phyloP scores from a whole-genome alignment of 2,888 invertebrate genomes.

The Dasysyrphus tricinctus region DNA sequence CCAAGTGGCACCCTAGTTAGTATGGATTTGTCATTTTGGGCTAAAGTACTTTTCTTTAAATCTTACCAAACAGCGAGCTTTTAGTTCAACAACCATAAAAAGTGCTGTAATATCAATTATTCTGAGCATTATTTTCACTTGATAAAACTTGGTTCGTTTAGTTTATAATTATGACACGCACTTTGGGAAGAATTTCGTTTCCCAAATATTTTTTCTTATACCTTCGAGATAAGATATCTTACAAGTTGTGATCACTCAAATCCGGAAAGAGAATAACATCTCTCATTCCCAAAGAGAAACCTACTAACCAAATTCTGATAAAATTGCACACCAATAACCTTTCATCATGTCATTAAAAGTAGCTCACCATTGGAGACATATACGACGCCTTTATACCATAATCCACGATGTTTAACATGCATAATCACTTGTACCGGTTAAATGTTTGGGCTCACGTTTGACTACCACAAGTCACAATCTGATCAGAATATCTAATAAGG shows the following conservation, averaged over 20 bases:
- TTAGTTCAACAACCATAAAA: too few relatives aligned
- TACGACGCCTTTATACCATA: conserved; percentile 47
- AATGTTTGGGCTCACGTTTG: conserved; percentile 59
- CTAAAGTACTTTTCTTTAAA: too few relatives aligned
- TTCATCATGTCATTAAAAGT: conserved; percentile 68
- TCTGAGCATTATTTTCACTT: too few relatives aligned
- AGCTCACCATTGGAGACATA: conserved; percentile 33
- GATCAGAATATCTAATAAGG: conserved; percentile 60
- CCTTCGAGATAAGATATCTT: background rate
- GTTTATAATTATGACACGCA: too few relatives aligned
- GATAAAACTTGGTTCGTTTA: too few relatives aligned
- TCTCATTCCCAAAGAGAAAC: conserved; percentile 32
- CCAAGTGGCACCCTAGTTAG: too few relatives aligned
- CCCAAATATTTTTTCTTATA: too few relatives aligned
- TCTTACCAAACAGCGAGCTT: too few relatives aligned
- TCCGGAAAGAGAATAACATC: background rate
- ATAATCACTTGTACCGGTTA: conserved; percentile 72
- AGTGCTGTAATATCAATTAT: too few relatives aligned
- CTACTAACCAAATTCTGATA: conserved; percentile 66
- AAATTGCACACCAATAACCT: conserved; percentile 60
- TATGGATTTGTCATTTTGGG: too few relatives aligned
- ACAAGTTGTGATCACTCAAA: background rate
- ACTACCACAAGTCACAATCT: conserved; percentile 55
- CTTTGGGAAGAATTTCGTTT: background rate
- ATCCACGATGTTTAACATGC: conserved; percentile 57